A percentile compares a stretch with the other conserved stretches of the same genome.
Conservation (phyloP, 2,888 invertebrate genomes). For the Cinara cedri region DNA sequence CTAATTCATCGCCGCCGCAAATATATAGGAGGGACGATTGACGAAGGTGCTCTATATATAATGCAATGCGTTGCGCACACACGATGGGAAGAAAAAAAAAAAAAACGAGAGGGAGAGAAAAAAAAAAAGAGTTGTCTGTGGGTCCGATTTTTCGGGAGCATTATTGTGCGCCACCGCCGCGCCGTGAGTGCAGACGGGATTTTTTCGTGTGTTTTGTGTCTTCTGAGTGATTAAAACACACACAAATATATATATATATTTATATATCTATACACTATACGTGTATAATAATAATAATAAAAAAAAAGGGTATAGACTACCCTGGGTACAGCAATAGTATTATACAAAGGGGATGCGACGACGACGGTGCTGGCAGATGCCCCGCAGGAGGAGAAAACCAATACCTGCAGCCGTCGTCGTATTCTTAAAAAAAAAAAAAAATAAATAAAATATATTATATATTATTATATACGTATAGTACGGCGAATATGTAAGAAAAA, state of each 20-base stretch:
- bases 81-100: slow-evolving; percentile 32
- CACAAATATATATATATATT: not conserved
- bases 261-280: no score
- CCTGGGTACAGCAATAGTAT: no score
- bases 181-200: slow-evolving; percentile 45
- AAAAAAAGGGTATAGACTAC: slow-evolving; percentile 37
- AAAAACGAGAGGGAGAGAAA: slow-evolving; percentile 27
- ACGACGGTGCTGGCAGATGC: slow-evolving; percentile 33
- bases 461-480: slow-evolving; percentile 14
- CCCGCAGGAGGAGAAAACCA: slow-evolving; percentile 34
- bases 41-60: slow-evolving; percentile 36
- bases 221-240: slow-evolving; percentile 51
- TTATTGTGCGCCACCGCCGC: slow-evolving; percentile 23
- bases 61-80: slow-evolving; percentile 3
- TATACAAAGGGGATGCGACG: slow-evolving; percentile 33
- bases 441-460: no score
- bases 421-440: slow-evolving; percentile 49
- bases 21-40: slow-evolving; percentile 26
- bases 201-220: slow-evolving; percentile 55
- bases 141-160: slow-evolving; percentile 43
- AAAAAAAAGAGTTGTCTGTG: slow-evolving; percentile 53
- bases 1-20: slow-evolving; percentile 38
- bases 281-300: slow-evolving; percentile 24
- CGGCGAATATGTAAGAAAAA: not conserved
- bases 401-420: slow-evolving; percentile 50